Evolutionary conservation across 2,797 vertebrate genomes (phyloP).

Genomic region (Lepus townsendii): DNA sequence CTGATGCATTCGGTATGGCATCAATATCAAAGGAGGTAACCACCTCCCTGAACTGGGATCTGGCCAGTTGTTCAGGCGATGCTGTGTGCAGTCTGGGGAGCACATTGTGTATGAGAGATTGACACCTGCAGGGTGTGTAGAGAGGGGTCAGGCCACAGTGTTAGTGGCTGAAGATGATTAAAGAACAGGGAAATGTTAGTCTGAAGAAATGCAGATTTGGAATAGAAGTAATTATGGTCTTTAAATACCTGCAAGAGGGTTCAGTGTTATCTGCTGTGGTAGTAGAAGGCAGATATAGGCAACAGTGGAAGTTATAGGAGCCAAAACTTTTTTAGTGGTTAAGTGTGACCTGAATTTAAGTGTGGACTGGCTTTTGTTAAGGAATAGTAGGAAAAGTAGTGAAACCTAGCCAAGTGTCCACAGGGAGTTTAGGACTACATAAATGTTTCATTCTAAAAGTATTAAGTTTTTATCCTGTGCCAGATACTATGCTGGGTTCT

Average conservation of each 20-base stretch:
- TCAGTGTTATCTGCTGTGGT: not conserved
- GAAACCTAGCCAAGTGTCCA: not conserved
- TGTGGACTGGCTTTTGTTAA: not conserved
- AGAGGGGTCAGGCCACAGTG: not conserved
- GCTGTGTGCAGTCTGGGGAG: not conserved
- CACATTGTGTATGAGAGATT: not conserved
- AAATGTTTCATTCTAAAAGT: constrained; percentile 78
- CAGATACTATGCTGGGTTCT: constrained; percentile 69
- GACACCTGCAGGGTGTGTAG: not conserved
- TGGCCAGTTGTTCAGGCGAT: not conserved
- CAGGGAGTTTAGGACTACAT: constrained; percentile 59
- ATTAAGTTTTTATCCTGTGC: constrained; percentile 70
- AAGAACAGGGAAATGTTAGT: not conserved
- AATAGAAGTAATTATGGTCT: not conserved
- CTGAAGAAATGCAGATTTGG: not conserved
- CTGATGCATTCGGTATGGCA: not conserved
- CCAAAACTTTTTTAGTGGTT: not conserved
- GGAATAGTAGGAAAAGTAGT: not conserved
- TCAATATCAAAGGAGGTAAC: not conserved
- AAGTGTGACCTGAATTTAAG: constrained; percentile 13
- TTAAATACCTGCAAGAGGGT: not conserved
- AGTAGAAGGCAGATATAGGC: not conserved
- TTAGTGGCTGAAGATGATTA: not conserved
- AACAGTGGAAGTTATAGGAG: not conserved
- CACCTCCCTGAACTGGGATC: not conserved